Evolutionary conservation across 2,888 invertebrate genomes (phyloP).

Genomic region (Cylloceria caligata): DNA sequence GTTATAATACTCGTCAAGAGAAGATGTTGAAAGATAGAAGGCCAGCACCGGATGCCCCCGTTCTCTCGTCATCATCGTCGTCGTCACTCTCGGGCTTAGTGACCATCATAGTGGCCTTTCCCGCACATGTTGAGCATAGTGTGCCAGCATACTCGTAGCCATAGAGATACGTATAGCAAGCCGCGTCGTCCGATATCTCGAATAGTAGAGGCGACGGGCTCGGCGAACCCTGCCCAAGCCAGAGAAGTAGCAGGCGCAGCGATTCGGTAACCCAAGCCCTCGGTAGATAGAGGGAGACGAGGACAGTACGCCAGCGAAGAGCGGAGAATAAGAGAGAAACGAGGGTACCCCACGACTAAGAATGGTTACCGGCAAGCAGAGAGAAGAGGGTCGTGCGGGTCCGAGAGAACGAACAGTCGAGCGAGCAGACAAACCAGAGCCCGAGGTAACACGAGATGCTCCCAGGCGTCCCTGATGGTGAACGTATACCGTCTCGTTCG

Average conservation of each 20-base stretch:
- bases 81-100: constrained; percentile 31
- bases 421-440: constrained; percentile 23
- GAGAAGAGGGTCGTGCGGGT: constrained; percentile 35
- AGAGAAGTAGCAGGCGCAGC: constrained; percentile 13
- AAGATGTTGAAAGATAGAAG: constrained; percentile 11
- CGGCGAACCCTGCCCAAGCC: constrained; percentile 47
- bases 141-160: constrained; percentile 36
- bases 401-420: constrained; percentile 55
- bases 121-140: constrained; percentile 40
- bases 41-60: constrained; percentile 51
- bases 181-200: no score
- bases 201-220: constrained; percentile 32
- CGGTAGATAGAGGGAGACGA: constrained; percentile 64
- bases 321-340: constrained; percentile 37
- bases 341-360: constrained; percentile 65
- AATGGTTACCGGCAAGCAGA: constrained; percentile 2
- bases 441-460: constrained; percentile 48
- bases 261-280: constrained; percentile 64
- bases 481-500: constrained; percentile 18
- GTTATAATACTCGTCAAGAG: constrained; percentile 2
- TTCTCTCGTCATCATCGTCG: constrained; percentile 29
- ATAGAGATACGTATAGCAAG: constrained; percentile 19
- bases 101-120: constrained; percentile 26
- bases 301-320: constrained; percentile 45
- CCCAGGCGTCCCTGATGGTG: constrained; percentile 38